These are phyloP conservation scores for Salminus brasiliensis DNA, from an alignment of 2,113 vertebrate genomes.

Conservation along the genomic window DNA sequence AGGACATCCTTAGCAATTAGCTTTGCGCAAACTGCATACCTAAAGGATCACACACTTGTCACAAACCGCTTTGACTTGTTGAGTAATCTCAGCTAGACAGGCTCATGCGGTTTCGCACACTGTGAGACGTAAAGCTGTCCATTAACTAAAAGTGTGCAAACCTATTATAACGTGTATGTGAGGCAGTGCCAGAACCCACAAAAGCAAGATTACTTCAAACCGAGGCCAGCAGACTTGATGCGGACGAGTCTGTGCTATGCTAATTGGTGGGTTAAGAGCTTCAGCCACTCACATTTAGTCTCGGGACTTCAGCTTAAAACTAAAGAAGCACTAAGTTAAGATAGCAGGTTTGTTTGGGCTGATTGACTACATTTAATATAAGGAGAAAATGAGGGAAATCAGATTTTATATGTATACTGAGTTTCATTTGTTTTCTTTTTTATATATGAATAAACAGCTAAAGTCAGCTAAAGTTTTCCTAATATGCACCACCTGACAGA, in stretches of 20 bases:
- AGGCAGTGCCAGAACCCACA: too few species aligned
- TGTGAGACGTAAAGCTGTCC: neutral
- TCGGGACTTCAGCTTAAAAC: neutral
- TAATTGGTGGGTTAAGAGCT: neutral
- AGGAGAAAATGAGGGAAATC: neutral
- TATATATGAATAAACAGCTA: conserved; percentile 67
- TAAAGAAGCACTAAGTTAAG: neutral
- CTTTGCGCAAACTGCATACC: neutral
- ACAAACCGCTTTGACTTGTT: neutral
- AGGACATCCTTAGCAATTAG: too few species aligned
- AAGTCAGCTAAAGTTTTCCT: conserved; percentile 75
- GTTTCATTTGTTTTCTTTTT: conserved; percentile 48
- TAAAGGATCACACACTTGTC: neutral
- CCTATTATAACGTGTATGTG: too few species aligned
- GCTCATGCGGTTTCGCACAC: neutral
- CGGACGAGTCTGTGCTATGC: neutral
- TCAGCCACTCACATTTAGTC: neutral
- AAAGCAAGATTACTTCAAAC: too few species aligned
- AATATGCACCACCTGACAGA: conserved; percentile 74
- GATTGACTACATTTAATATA: neutral
- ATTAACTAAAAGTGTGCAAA: too few species aligned
- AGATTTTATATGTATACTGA: neutral
- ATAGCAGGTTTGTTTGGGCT: neutral
- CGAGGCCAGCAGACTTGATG: too few species aligned
- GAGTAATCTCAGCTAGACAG: neutral